These are phyloP conservation scores for Paguma larvata DNA, from an alignment of 2,797 vertebrate species.

Conservation along the genomic window DNA sequence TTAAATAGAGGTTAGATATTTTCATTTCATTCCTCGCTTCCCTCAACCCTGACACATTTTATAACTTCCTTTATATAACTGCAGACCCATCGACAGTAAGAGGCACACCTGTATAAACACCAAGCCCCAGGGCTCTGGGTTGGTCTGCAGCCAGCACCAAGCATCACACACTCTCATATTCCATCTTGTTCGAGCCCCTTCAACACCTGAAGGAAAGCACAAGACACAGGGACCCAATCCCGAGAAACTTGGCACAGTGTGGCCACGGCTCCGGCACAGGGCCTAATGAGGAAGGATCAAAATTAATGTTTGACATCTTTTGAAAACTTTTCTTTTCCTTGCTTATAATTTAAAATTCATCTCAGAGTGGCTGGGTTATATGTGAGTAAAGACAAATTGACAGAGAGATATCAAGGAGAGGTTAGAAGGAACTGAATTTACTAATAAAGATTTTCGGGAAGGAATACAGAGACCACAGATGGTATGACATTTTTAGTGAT, in stretches of 20 bases:
- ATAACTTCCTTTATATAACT: not conserved
- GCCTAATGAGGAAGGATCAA: not conserved
- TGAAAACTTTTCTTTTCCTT: not conserved
- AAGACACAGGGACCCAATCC: not conserved
- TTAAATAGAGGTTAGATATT: not conserved
- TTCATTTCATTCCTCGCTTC: not conserved
- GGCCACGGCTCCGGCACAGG: not conserved
- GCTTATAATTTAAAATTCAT: conserved; percentile 1
- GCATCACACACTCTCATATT: not conserved
- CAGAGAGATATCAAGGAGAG: not conserved
- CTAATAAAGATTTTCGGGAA: not conserved
- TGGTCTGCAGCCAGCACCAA: conserved; percentile 1
- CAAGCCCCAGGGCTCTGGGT: not conserved
- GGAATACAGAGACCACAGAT: not conserved
- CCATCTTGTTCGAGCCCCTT: not conserved
- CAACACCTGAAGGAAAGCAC: not conserved
- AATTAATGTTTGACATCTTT: not conserved
- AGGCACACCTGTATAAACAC: conserved; percentile 35
- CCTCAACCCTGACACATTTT: not conserved
- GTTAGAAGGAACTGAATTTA: not conserved
- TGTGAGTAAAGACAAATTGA: not conserved
- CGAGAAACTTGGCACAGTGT: not conserved
- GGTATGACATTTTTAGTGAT: not conserved
- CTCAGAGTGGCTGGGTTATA: not conserved
- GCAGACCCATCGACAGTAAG: not conserved